phyloP scores from a whole-genome alignment of 1,140 invertebrate genomes.

The Mesaphorura yosii region DNA sequence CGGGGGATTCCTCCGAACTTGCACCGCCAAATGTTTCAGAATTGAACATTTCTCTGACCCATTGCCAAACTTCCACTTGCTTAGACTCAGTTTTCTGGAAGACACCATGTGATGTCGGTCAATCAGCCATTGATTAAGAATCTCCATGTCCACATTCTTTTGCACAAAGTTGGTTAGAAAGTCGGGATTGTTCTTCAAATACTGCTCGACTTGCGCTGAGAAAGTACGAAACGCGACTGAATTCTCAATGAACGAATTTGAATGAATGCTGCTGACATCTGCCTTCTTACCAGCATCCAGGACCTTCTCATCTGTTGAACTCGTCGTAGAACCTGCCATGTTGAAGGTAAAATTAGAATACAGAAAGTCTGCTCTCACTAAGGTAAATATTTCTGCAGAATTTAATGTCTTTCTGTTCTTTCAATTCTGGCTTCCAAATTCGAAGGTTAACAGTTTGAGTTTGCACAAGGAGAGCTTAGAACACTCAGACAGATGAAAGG shows the following conservation, averaged over 20 bases:
- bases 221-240: not conserved
- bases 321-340: constrained; percentile 2
- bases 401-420: too few species aligned
- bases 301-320: not conserved
- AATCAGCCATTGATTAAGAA: constrained; percentile 19
- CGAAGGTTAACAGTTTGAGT: too few species aligned
- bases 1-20: constrained; percentile 12
- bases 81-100: constrained; percentile 18
- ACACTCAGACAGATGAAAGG: too few species aligned
- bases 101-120: constrained; percentile 16
- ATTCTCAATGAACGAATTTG: constrained; percentile 7
- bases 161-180: constrained; percentile 17
- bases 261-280: not conserved
- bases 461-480: too few species aligned
- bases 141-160: constrained; percentile 18
- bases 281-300: constrained; percentile 1
- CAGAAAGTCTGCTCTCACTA: too few species aligned
- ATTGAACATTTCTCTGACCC: constrained; percentile 15
- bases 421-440: too few species aligned
- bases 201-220: constrained; percentile 22
- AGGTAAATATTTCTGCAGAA: too few species aligned
- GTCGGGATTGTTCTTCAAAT: constrained; percentile 19
- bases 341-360: not conserved
- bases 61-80: constrained; percentile 24
- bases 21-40: constrained; percentile 19